These are phyloP conservation scores for Cheirogaleus major DNA, from an alignment of 2,797 vertebrate species.

Conservation along the genomic window DNA sequence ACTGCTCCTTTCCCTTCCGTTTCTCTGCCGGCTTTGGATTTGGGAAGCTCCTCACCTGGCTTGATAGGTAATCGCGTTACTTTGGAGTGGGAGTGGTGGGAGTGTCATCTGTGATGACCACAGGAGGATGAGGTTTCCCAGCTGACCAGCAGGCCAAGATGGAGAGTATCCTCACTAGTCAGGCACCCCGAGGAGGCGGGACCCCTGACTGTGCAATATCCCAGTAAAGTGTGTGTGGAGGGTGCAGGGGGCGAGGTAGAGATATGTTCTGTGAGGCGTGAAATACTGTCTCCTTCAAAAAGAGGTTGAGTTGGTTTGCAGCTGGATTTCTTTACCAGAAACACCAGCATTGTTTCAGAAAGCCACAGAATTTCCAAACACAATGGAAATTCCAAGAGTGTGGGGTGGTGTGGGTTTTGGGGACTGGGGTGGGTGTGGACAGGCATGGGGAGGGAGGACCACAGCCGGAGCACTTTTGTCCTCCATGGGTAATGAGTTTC, in stretches of 20 bases:
- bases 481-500: neutral
- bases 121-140: neutral
- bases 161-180: neutral
- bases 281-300: slow-evolving; percentile 13
- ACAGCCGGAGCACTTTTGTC: neutral
- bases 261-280: neutral
- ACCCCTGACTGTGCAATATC: neutral
- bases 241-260: neutral
- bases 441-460: neutral
- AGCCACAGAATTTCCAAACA: slow-evolving; percentile 58
- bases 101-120: neutral
- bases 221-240: neutral
- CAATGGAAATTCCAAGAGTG: slow-evolving; percentile 54
- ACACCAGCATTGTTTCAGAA: slow-evolving; percentile 57
- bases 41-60: neutral
- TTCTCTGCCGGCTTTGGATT: neutral
- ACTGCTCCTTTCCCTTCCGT: neutral
- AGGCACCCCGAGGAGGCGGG: neutral
- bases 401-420: neutral
- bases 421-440: neutral
- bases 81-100: neutral
- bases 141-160: neutral
- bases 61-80: too few species aligned
- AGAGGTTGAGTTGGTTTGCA: neutral
- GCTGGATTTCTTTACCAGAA: slow-evolving; percentile 64